Percentiles rank a stretch among this genome's conserved stretches.
These are phyloP conservation scores for Podarcis raffonei DNA, from an alignment of 2,113 vertebrate genomes.

Conservation along the genomic window DNA sequence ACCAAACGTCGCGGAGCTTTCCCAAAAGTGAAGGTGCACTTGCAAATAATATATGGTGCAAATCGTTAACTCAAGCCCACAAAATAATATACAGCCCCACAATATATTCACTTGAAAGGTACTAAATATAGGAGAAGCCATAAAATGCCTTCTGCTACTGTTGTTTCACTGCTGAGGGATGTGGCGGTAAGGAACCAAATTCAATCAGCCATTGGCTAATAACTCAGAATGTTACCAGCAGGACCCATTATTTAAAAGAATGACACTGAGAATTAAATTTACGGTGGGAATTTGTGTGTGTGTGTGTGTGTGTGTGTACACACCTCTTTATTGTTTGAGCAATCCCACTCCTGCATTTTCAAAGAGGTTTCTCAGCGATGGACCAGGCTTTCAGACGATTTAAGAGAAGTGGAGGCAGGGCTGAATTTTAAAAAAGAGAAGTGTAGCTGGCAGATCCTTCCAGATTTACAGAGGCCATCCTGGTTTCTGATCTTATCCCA, in stretches of 20 bases:
- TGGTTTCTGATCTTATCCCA: too few species aligned
- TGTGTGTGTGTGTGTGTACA: neutral
- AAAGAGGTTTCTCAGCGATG: neutral
- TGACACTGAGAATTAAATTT: constrained; percentile 4
- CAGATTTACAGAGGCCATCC: too few species aligned
- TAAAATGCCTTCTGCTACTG: constrained; percentile 53
- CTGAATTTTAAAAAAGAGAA: neutral
- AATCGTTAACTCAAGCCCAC: constrained; percentile 43
- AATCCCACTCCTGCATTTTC: neutral
- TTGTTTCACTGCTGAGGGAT: constrained; percentile 46
- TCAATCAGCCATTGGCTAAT: constrained; percentile 30
- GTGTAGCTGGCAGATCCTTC: too few species aligned
- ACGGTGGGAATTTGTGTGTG: neutral
- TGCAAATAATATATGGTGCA: constrained; percentile 34
- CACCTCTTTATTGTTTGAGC: neutral
- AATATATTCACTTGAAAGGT: constrained; percentile 34
- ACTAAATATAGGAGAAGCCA: constrained; percentile 36
- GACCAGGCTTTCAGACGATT: neutral
- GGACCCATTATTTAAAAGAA: neutral
- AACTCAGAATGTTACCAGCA: constrained; percentile 30
- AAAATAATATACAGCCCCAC: constrained; percentile 41
- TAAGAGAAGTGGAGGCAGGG: neutral
- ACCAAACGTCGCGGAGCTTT: constrained; percentile 63
- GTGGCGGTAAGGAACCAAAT: constrained; percentile 21
- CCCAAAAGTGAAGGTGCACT: constrained; percentile 41